Base-by-base conservation (phyloP, 2,797 vertebrate species). In the Enteromius viviparus region DNA sequence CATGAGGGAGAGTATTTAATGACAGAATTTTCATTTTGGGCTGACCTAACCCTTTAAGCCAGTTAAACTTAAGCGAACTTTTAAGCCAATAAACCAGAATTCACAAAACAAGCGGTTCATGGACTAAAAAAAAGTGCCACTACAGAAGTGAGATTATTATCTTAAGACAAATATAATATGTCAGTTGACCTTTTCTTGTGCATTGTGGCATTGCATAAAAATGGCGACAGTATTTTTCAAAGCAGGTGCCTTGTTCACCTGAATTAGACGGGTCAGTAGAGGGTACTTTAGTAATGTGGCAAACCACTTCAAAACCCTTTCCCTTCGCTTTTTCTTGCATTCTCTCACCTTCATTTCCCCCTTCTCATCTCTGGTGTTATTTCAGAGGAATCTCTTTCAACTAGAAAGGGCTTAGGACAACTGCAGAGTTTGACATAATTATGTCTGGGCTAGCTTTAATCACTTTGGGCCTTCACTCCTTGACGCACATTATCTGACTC, bases 361-460 rank as follows among this genome's bases (percentile, higher is more conserved):
- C 78, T 86, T 83, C 84, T 86, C 85, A 79, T 89, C 81, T 88
- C 82, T 87, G 77, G 69, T 88, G 86, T 87, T 87, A 86, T 87
- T 90, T 90, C 90, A 91, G 89, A 88, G 85, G 92, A 93, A 93
- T 94, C 91, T 91, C 93, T 95, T 95, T 95, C 93, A 94, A 94
- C 92, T 93, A 93, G 89, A 90, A 89, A 84, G 91, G 91, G 90
- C 90, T 90, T 89, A 91, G 90, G 93, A 94, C 93, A 91, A 92
- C 92, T 88, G 90, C 86, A 87, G 89, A 93, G 93, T 89, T 91
- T 91, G 92, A 94, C 93, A 92, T 94, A 94, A 94, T 95, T 94
- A 94, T 92, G 91, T 88, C 86, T 90, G 90, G 91, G 91, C 93
- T 88, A 91, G 91, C 93, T 95, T 94, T 95, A 95, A 95, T 95